These are phyloP conservation scores for Drosophila rubida DNA, from an alignment of 2,888 invertebrate genomes.

Conservation along the genomic window DNA sequence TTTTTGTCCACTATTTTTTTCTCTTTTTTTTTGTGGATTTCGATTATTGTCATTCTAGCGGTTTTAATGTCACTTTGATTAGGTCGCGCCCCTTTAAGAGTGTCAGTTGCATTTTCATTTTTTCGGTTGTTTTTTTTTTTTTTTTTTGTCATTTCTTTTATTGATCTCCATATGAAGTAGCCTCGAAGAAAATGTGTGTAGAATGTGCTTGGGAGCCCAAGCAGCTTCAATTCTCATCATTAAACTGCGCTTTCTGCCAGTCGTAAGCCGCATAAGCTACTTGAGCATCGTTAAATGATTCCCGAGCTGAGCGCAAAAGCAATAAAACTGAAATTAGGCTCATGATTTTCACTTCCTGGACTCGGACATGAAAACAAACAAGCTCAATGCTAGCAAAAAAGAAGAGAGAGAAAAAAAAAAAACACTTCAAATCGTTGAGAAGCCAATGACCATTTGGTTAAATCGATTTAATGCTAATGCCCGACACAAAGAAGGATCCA, in stretches of 20 bases:
- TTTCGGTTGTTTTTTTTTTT: conserved; percentile 33
- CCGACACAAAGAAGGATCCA: not conserved
- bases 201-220: conserved; percentile 59
- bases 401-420: not conserved
- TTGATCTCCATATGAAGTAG: conserved; percentile 32
- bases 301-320: conserved; percentile 8
- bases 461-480: not conserved
- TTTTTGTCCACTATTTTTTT: conserved; percentile 7
- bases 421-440: not conserved
- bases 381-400: conserved; percentile 1
- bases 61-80: conserved; percentile 67
- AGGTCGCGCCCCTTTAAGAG: conserved; percentile 47
- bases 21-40: conserved; percentile 19
- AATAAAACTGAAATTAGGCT: conserved; percentile 32
- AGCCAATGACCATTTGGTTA: not conserved
- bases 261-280: conserved; percentile 41
- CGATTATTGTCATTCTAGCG: conserved; percentile 61
- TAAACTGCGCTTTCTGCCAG: conserved; percentile 25
- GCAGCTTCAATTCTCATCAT: conserved; percentile 55
- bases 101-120: conserved; percentile 45
- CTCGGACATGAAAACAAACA: not conserved
- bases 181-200: conserved; percentile 36
- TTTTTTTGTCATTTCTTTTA: conserved; percentile 39
- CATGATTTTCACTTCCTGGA: conserved; percentile 50
- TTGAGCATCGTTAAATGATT: conserved; percentile 42